These are phyloP conservation scores for Campylorhamphus procurvoides DNA, from an alignment of 2,113 vertebrate genomes.

Conservation along the genomic window DNA sequence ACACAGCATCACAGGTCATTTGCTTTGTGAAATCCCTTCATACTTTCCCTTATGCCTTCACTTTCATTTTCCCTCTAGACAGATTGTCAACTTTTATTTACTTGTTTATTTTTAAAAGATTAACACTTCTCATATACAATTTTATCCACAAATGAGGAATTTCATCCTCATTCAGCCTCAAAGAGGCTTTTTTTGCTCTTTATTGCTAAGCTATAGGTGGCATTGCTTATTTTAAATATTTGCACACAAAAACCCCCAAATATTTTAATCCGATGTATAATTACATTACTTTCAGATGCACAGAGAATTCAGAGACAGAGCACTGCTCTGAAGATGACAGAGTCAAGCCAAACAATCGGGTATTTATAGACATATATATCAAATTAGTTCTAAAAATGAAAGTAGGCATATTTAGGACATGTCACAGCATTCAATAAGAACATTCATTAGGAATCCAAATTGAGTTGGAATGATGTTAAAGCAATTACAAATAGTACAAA, in stretches of 20 bases:
- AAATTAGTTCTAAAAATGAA: conserved; percentile 39
- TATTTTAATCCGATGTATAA: neutral
- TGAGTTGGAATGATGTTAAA: neutral
- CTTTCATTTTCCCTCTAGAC: neutral
- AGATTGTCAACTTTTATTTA: neutral
- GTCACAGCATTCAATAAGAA: conserved; percentile 14
- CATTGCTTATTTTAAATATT: neutral
- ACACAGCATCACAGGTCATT: neutral
- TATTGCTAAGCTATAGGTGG: neutral
- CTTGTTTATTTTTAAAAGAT: neutral
- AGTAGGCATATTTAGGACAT: conserved; percentile 35
- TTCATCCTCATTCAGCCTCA: neutral
- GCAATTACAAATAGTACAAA: neutral
- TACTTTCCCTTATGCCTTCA: neutral
- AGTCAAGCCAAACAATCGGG: neutral
- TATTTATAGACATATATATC: conserved; percentile 18
- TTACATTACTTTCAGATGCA: neutral
- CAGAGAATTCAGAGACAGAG: neutral
- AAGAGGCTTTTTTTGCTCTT: neutral
- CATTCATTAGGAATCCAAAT: conserved; percentile 21
- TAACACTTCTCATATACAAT: neutral
- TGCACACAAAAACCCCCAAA: neutral
- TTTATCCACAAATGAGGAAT: neutral
- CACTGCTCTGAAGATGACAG: neutral
- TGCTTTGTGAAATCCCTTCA: neutral